phyloP scores from a whole-genome alignment of 2,113 vertebrate genomes.

The Pelecanoides urinatrix region DNA sequence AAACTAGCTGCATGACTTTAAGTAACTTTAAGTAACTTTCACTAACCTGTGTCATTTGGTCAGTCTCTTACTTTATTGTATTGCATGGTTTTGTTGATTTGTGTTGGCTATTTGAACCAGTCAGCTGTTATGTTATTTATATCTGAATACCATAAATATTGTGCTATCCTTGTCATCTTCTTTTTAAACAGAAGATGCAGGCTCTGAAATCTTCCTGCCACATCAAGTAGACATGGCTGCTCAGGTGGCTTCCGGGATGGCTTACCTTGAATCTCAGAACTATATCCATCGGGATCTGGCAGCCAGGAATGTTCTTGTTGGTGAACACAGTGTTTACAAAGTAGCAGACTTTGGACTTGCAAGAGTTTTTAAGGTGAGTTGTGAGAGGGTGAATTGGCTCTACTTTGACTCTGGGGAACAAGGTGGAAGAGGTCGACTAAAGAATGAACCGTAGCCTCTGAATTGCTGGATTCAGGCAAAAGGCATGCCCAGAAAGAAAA shows the following conservation, averaged over 20 bases:
- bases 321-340: slow-evolving; percentile 92
- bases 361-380: slow-evolving; percentile 88
- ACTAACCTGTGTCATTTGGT: not conserved
- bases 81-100: not conserved
- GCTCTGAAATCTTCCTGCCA: slow-evolving; percentile 61
- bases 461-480: not conserved
- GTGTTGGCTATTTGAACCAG: not conserved
- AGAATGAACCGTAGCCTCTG: not conserved
- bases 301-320: slow-evolving; percentile 94
- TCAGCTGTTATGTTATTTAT: not conserved
- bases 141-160: not conserved
- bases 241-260: slow-evolving; percentile 95
- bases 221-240: slow-evolving; percentile 91
- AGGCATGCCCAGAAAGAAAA: not conserved
- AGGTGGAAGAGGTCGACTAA: not conserved
- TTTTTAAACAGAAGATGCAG: slow-evolving; percentile 72
- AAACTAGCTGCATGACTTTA: not conserved
- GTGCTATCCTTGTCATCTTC: not conserved
- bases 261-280: slow-evolving; percentile 91
- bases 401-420: not conserved
- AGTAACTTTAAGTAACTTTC: not conserved
- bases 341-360: slow-evolving; percentile 97
- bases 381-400: not conserved
- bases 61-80: not conserved
- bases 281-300: slow-evolving; percentile 97